phyloP scores from a whole-genome alignment of 2,113 vertebrate species.

The Drymodes brunneopygia region DNA sequence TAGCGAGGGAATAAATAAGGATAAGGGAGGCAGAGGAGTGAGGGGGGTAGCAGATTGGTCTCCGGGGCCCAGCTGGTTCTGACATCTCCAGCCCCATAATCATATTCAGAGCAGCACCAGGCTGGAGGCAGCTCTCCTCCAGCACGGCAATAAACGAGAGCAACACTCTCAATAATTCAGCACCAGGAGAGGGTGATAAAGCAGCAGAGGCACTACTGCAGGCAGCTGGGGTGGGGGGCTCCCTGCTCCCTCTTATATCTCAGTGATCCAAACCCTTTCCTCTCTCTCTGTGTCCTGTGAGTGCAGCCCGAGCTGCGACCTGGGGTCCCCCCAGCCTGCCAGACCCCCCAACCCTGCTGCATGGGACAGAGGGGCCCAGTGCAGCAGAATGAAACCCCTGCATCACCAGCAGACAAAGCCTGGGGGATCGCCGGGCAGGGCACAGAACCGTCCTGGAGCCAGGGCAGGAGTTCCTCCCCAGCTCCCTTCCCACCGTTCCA shows the following conservation, averaged over 20 bases:
- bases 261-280: not conserved
- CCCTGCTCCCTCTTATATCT: not conserved
- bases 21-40: not conserved
- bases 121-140: constrained; percentile 3
- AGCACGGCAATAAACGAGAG: constrained; percentile 38
- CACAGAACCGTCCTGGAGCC: not conserved
- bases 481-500: not conserved
- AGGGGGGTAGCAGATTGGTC: not conserved
- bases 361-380: not conserved
- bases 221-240: not conserved
- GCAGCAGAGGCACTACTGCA: constrained; percentile 3
- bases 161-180: constrained; percentile 59
- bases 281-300: not conserved
- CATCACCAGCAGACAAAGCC: not conserved
- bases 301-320: fast-evolving
- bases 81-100: not conserved
- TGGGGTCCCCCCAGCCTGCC: not conserved
- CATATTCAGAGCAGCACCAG: not conserved
- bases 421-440: not conserved
- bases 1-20: not conserved
- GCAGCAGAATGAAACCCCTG: not conserved
- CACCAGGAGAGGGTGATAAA: constrained; percentile 25
- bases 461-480: not conserved
- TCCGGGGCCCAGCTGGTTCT: not conserved
- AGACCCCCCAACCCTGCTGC: not conserved